Evolutionary conservation across 2,113 vertebrate species (phyloP).

Genomic region (Onychorhynchus coronatus): DNA sequence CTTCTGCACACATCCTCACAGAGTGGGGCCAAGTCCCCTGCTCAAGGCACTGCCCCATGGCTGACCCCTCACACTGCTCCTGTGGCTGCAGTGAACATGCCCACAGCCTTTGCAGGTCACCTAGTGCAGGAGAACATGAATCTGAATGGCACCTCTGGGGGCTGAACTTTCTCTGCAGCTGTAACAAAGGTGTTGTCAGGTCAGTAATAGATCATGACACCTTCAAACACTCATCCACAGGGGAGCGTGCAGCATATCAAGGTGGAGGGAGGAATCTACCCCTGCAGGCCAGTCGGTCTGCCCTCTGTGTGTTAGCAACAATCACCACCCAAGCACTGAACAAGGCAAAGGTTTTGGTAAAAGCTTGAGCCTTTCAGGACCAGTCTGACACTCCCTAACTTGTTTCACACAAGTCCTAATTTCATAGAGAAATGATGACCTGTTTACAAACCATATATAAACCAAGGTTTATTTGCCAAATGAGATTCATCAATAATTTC

Average conservation of each 20-base stretch:
- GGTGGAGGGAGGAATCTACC: not conserved
- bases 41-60: not conserved
- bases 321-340: fast-evolving
- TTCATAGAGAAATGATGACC: not conserved
- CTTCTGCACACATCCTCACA: not conserved
- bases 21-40: not conserved
- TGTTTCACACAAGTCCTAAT: not conserved
- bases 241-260: too few species aligned
- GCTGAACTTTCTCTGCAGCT: not conserved
- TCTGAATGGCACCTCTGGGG: not conserved
- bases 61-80: not conserved
- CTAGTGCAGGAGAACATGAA: not conserved
- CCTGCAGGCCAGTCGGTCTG: not conserved
- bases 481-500: not conserved
- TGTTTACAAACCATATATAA: not conserved
- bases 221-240: fast-evolving
- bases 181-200: not conserved
- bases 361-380: not conserved
- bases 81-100: fast-evolving
- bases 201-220: not conserved
- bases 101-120: not conserved
- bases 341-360: not conserved
- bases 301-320: fast-evolving
- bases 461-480: not conserved
- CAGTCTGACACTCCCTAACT: not conserved